phyloP scores from a whole-genome alignment of 2,888 invertebrate species.

The Lottia scabra region DNA sequence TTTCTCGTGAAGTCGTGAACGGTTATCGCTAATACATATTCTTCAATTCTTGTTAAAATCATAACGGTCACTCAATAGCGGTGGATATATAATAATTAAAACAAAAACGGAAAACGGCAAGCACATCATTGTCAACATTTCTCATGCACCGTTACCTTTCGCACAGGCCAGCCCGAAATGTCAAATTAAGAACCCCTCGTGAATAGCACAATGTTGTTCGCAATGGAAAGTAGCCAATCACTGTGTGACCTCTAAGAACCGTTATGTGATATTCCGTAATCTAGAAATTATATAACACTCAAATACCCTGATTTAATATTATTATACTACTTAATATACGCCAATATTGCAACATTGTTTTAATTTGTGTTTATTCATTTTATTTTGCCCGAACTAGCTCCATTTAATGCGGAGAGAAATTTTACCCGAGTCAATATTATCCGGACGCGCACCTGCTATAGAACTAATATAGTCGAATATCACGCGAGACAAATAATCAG shows the following conservation, averaged over 20 bases:
- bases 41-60: background rate
- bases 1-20: no score
- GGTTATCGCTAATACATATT: background rate
- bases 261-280: conserved; percentile 1
- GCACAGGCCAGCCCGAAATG: conserved; percentile 1
- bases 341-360: background rate
- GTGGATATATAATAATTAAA: background rate
- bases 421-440: conserved; percentile 41
- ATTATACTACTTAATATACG: no score
- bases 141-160: conserved; percentile 6
- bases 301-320: no score
- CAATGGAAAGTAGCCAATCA: conserved; percentile 7
- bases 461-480: conserved; percentile 8
- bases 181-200: conserved; percentile 5
- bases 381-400: conserved; percentile 20
- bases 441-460: conserved; percentile 30
- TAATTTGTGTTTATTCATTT: background rate
- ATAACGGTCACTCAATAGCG: background rate
- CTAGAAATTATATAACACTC: background rate
- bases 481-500: conserved; percentile 22
- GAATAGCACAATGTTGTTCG: background rate
- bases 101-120: background rate
- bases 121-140: background rate
- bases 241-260: background rate
- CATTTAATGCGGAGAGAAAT: conserved; percentile 39